Base-by-base conservation (phyloP, 2,888 invertebrate species). In the Autographa pulchrina region DNA sequence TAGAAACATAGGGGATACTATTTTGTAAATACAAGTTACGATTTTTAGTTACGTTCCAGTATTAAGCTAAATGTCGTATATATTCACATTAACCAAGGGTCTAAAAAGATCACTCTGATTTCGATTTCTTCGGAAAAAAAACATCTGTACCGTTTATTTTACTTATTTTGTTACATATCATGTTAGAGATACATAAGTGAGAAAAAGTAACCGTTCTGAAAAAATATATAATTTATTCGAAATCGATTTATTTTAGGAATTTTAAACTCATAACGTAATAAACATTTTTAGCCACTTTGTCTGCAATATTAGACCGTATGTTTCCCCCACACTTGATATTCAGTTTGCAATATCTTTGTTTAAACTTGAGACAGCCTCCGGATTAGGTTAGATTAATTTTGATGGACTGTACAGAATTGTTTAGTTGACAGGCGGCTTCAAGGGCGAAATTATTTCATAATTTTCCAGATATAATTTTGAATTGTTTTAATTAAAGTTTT, bases 351-450 rank as follows among this genome's bases (percentile, higher is more conserved):
- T 94, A 93, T 94, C 94, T 93, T 94, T 94, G 94, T 94, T 92
- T 92, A 91, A 94, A 93, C 92, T 94, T 88, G 89, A 93, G 92
- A 92, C 93, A 90, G 92, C 83, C 89, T 85, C 75, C 75, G 94
- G 92, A 94, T 94, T 93, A 92, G 92, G 93, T 91, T 93, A 94
- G 93, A 96, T 95, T 95, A 95, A 95, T 95, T 94, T 93, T 94
- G 95, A 95, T 94, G 92, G 94, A 94, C 95, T 93, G 92, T 89
- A 91, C 90, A 88, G 91, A 93, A 95, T 94, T 94, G 94, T 94
- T 92, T 89, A 90, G 92, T 89, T 92, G 94, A 94, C 95, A 94
- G 93, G 81, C 86, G 90, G 92, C 90, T 94, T 93, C 89, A 86
- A 90, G 89, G 87, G 86, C 78, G 82, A 93, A 93, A 93, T 94